phyloP scores from a whole-genome alignment of 2,113 vertebrate genomes.

The Syrrhaptes paradoxus region DNA sequence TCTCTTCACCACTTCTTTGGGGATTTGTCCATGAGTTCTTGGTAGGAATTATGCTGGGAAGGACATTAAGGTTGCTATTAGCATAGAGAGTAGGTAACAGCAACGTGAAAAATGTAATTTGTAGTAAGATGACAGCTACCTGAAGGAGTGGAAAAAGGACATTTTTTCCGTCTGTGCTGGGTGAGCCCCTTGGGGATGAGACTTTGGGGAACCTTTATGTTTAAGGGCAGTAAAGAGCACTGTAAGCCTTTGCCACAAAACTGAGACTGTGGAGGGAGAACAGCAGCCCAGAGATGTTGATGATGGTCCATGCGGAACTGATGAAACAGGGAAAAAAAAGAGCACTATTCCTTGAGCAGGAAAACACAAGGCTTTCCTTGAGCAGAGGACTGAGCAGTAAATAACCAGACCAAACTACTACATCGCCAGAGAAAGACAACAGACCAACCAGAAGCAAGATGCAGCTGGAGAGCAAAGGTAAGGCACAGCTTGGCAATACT shows the following conservation, averaged over 20 bases:
- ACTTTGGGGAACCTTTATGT: background rate
- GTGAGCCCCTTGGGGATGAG: background rate
- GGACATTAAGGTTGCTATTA: background rate
- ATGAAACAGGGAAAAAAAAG: background rate
- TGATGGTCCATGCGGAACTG: background rate
- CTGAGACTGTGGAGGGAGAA: background rate
- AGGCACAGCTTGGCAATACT: background rate
- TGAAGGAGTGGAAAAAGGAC: background rate
- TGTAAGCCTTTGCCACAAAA: background rate
- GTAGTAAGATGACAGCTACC: background rate
- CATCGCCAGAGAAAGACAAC: background rate
- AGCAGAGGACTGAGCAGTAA: background rate
- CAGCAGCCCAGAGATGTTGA: background rate
- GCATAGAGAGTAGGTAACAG: background rate
- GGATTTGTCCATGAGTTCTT: background rate
- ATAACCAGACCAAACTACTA: background rate
- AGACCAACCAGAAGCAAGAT: background rate
- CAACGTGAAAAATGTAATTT: background rate
- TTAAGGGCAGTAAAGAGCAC: background rate
- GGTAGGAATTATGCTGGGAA: background rate
- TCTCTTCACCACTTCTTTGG: background rate
- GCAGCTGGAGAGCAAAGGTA: background rate
- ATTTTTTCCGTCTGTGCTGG: background rate
- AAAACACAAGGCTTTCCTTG: background rate
- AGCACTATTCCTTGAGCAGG: background rate